Evolutionary conservation across 2,113 vertebrate genomes (phyloP).

Genomic region (Tyrannus savana): DNA sequence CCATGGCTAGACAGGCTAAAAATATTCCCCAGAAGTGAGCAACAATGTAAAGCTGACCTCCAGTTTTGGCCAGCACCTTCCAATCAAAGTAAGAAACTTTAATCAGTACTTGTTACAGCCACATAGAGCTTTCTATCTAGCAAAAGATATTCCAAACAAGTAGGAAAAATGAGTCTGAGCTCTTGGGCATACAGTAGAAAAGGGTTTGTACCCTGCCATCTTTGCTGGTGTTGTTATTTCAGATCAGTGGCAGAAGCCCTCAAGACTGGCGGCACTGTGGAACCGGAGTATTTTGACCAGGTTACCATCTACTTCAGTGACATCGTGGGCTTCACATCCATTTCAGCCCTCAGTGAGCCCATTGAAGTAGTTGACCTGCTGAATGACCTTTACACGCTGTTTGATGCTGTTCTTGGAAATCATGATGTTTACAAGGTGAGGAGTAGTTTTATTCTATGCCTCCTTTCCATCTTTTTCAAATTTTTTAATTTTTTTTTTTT

Average conservation of each 20-base stretch:
- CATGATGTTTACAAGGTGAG: conserved; percentile 94
- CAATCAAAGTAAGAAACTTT: background rate
- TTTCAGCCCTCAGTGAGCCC: conserved; percentile 92
- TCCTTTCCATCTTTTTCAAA: background rate
- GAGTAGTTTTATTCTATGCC: background rate
- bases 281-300: conserved; percentile 92
- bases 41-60: background rate
- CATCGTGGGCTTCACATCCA: conserved; percentile 91
- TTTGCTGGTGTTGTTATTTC: background rate
- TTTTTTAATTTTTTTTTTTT: background rate
- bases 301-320: conserved; percentile 97
- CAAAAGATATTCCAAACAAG: background rate
- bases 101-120: background rate
- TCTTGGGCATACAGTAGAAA: background rate
- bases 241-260: conserved; percentile 93
- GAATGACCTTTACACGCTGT: conserved; percentile 91
- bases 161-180: background rate
- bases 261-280: conserved; percentile 86
- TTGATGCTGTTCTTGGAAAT: conserved; percentile 88
- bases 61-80: background rate
- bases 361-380: conserved; percentile 93
- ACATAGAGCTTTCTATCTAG: background rate
- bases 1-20: background rate
- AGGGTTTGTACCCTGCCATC: background rate
- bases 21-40: background rate